phyloP scores from a whole-genome alignment of 2,888 invertebrate genomes.

The Hedya salicella region DNA sequence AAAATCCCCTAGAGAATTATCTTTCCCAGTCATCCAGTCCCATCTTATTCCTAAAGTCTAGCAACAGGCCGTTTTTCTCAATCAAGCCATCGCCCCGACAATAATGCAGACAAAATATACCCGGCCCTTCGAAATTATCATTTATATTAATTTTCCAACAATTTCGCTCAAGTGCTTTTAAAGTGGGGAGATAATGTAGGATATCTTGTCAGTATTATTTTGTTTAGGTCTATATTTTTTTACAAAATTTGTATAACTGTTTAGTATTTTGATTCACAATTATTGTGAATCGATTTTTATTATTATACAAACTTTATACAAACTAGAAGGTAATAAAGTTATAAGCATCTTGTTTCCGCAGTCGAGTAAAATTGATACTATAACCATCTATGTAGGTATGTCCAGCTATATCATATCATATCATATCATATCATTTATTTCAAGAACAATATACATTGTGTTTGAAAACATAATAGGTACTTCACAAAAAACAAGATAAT shows the following conservation, averaged over 20 bases:
- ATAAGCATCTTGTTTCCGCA: too few species aligned
- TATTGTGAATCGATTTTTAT: too few species aligned
- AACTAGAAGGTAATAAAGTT: too few species aligned
- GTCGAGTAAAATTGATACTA: too few species aligned
- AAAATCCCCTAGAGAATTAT: background rate
- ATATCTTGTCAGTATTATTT: background rate
- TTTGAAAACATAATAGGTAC: too few species aligned
- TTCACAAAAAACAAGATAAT: too few species aligned
- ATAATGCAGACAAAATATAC: conserved; percentile 20
- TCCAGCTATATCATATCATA: too few species aligned
- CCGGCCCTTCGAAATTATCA: conserved; percentile 14
- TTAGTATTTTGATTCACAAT: background rate
- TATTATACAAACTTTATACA: too few species aligned
- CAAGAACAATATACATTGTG: too few species aligned
- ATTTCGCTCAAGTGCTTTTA: conserved; percentile 10
- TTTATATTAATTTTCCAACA: conserved; percentile 26
- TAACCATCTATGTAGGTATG: too few species aligned
- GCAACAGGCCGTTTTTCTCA: conserved; percentile 24
- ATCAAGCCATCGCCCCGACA: conserved; percentile 15
- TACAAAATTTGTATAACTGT: background rate
- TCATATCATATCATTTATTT: too few species aligned
- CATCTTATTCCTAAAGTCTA: conserved; percentile 6
- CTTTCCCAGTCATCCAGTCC: background rate
- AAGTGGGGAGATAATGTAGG: conserved; percentile 6
- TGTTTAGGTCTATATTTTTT: background rate